These are phyloP conservation scores for Pelmatolapia mariae DNA, from an alignment of 2,113 vertebrate species.

Conservation along the genomic window DNA sequence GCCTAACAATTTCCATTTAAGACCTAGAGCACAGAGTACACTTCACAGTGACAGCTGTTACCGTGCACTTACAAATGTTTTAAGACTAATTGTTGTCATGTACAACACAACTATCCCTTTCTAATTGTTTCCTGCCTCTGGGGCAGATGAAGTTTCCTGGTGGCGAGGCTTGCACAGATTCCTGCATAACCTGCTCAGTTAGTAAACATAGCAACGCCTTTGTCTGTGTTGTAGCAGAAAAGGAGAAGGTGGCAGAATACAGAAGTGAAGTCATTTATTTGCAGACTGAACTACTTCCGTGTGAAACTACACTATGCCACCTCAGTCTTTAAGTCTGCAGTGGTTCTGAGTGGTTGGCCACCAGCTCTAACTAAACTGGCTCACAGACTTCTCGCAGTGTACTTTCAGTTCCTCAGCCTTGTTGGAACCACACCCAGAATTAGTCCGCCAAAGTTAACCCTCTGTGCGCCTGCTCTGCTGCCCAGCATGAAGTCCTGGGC, in stretches of 20 bases:
- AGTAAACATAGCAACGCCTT: not conserved
- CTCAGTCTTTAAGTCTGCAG: not conserved
- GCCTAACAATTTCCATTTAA: not conserved
- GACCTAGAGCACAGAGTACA: not conserved
- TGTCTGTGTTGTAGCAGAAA: not conserved
- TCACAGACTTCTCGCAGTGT: not conserved
- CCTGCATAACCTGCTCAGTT: not conserved
- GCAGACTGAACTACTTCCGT: not conserved
- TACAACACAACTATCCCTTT: not conserved
- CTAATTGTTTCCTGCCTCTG: no score
- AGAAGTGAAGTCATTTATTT: not conserved
- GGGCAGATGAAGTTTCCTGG: not conserved
- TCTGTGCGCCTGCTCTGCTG: not conserved
- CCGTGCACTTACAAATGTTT: not conserved
- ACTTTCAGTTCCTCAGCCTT: slow-evolving; percentile 47
- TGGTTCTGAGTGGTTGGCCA: not conserved
- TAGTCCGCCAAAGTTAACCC: not conserved
- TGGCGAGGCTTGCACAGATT: not conserved
- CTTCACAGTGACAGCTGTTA: not conserved
- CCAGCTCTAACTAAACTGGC: not conserved
- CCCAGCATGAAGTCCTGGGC: not conserved
- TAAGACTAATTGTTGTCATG: not conserved
- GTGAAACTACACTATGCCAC: not conserved
- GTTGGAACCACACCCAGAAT: slow-evolving; percentile 34
- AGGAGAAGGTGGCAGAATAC: not conserved